Evolutionary conservation across 2,888 invertebrate genomes (phyloP).

Genomic region (Drosophila nigricruria): DNA sequence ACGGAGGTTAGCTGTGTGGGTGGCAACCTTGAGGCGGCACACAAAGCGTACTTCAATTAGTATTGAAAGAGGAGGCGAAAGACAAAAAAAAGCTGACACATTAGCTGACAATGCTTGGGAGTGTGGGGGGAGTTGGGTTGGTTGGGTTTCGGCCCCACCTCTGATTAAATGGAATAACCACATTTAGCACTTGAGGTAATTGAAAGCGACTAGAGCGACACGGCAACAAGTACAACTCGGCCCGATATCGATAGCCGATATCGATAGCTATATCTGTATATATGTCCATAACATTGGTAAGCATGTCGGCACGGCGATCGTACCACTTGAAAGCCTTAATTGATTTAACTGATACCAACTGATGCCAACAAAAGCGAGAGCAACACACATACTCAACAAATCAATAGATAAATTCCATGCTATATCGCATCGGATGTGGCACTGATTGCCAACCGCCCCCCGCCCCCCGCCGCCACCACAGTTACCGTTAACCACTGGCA

Average conservation of each 20-base stretch:
- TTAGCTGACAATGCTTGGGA: conserved; percentile 67
- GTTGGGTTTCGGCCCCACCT: conserved; percentile 50
- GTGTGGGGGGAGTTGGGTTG: conserved; percentile 6
- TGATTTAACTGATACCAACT: conserved; percentile 81
- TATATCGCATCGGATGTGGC: conserved; percentile 68
- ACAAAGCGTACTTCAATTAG: conserved; percentile 70
- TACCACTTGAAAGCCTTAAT: conserved; percentile 79
- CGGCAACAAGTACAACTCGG: conserved; percentile 27
- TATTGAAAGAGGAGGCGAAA: conserved; percentile 8
- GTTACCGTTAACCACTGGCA: conserved; percentile 26
- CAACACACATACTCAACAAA: conserved; percentile 64
- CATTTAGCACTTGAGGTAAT: conserved; percentile 77
- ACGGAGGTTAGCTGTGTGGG: conserved; percentile 4
- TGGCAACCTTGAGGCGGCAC: conserved; percentile 59
- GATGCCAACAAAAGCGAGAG: conserved; percentile 38
- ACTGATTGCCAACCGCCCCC: conserved; percentile 56
- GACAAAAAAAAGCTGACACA: conserved; percentile 75
- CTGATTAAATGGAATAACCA: conserved; percentile 80
- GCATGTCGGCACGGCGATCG: conserved; percentile 68
- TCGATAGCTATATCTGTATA: conserved; percentile 19
- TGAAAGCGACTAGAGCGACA: conserved; percentile 66
- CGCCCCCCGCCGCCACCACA: conserved; percentile 12
- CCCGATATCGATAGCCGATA: conserved; percentile 39
- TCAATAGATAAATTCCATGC: conserved; percentile 74
- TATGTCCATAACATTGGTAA: conserved; percentile 59